Percentiles rank a stretch among this genome's conserved stretches.
Evolutionary conservation across 2,797 vertebrate genomes (phyloP).

Genomic region (Hyperoplus lanceolatus): DNA sequence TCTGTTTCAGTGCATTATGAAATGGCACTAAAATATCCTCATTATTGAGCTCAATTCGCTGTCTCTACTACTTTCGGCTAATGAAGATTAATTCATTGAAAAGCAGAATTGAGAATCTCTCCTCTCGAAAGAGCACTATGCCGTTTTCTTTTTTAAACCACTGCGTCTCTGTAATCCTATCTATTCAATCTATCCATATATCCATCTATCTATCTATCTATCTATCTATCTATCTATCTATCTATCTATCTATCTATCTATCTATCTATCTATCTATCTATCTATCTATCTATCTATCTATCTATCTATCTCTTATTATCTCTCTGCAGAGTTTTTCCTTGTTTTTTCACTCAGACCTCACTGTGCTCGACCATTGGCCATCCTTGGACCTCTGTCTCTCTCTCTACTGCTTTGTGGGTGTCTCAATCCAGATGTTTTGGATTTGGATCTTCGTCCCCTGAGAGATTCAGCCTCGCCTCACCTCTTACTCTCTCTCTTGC

Average conservation of each 20-base stretch:
- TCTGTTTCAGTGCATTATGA: background rate
- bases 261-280: too few relatives aligned
- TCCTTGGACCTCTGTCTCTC: background rate
- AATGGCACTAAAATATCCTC: background rate
- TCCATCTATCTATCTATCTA: too few relatives aligned
- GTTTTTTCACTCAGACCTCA: background rate
- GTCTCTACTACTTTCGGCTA: background rate
- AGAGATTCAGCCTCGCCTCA: background rate
- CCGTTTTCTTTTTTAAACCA: too few relatives aligned
- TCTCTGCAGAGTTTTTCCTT: background rate
- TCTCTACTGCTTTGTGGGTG: background rate
- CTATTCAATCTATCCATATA: too few relatives aligned
- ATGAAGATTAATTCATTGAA: background rate
- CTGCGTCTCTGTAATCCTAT: too few relatives aligned
- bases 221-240: too few relatives aligned
- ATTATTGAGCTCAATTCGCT: background rate
- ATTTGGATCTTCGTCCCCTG: background rate
- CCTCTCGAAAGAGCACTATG: background rate
- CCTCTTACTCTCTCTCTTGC: too few relatives aligned
- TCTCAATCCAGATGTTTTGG: constrained; percentile 22
- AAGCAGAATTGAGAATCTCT: background rate
- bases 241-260: too few relatives aligned
- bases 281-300: background rate
- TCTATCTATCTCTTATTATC: background rate
- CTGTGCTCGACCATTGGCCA: background rate